Conservation (phyloP, 2,113 vertebrate genomes). For the Oryctolagus cuniculus region DNA sequence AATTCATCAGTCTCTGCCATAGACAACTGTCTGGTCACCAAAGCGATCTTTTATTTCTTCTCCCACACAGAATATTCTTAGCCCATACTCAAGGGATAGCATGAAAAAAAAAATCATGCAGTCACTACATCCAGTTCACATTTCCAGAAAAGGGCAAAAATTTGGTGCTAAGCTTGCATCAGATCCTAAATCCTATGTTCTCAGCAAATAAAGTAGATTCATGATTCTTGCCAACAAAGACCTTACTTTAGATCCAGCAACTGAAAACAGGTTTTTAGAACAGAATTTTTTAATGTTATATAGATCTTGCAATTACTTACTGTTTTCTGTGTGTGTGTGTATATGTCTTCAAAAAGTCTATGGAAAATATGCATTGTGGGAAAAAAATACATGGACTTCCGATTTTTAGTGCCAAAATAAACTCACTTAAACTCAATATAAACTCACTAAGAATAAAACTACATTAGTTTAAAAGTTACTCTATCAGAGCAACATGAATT, state of each 20-base stretch:
- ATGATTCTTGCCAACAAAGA: neutral
- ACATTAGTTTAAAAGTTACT: too few species aligned
- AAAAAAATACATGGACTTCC: too few species aligned
- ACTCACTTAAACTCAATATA: too few species aligned
- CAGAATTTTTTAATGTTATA: neutral
- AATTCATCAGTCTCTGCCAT: neutral
- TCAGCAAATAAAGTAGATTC: neutral
- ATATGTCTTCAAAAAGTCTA: too few species aligned
- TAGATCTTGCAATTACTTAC: neutral
- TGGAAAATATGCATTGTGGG: too few species aligned
- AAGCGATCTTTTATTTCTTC: neutral
- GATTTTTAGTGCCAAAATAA: too few species aligned
- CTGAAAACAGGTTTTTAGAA: neutral
- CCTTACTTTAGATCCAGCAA: neutral
- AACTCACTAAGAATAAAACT: too few species aligned
- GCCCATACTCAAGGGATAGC: neutral
- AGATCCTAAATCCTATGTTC: neutral
- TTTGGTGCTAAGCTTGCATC: neutral
- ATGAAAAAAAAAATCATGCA: neutral
- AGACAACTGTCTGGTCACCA: neutral
- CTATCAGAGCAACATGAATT: too few species aligned
- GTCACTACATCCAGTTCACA: too few species aligned
- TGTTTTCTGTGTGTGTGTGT: too few species aligned
- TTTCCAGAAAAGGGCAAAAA: neutral
- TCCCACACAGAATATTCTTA: neutral